Conservation (phyloP, 1,140 invertebrate species). For the Metaphire vulgaris region DNA sequence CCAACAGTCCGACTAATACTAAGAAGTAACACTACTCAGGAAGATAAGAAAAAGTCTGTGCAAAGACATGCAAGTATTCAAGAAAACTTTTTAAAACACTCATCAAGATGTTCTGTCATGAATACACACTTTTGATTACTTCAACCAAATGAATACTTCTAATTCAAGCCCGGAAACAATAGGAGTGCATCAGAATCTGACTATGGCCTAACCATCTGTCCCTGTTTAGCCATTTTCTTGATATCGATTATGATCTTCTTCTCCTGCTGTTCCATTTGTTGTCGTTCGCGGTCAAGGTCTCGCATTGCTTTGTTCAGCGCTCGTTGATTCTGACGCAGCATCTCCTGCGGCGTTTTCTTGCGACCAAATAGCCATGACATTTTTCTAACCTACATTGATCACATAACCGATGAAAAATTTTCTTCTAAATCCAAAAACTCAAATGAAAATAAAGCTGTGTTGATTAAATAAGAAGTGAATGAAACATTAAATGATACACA, state of each 20-base stretch:
- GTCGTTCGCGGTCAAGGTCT: constrained; percentile 86
- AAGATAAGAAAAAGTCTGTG: not conserved
- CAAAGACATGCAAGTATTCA: not conserved
- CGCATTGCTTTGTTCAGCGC: constrained; percentile 98
- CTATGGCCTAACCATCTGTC: constrained; percentile 98
- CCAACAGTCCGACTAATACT: not conserved
- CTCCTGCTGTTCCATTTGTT: constrained; percentile 96
- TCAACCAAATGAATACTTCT: too few species aligned
- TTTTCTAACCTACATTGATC: constrained; percentile 6
- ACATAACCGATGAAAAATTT: too few species aligned
- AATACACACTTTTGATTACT: too few species aligned
- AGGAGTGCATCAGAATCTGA: too few species aligned
- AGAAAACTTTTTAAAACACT: constrained; percentile 18
- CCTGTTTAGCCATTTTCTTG: constrained; percentile 97
- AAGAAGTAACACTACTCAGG: not conserved
- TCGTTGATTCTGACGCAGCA: constrained; percentile 95
- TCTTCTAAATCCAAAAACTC: too few species aligned
- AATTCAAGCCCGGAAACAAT: too few species aligned
- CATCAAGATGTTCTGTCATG: too few species aligned
- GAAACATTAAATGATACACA: too few species aligned
- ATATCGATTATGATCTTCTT: constrained; percentile 98
- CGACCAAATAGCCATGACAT: constrained; percentile 84
- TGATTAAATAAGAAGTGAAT: too few species aligned
- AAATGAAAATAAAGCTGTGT: too few species aligned
- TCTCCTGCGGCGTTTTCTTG: constrained; percentile 91